Conservation (phyloP, 2,113 vertebrate genomes). For the Trogon surrucura region DNA sequence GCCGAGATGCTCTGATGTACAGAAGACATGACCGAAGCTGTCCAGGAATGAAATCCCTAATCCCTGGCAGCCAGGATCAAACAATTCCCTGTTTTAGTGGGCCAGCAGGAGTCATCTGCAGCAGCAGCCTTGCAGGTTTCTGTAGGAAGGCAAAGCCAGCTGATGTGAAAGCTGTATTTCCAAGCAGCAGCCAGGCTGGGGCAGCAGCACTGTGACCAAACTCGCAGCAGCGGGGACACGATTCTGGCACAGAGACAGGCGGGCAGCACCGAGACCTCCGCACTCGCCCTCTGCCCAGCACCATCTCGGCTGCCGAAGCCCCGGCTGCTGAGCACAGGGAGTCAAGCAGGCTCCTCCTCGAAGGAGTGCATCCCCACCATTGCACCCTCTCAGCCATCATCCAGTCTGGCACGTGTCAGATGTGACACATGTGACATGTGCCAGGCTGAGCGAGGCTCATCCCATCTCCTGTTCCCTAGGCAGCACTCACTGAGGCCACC, state of each 20-base stretch:
- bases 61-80: rapidly evolving
- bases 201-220: conserved; percentile 28
- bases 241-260: background rate
- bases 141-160: background rate
- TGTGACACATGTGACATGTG: no score
- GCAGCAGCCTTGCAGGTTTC: background rate
- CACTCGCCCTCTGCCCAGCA: background rate
- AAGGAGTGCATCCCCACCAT: background rate
- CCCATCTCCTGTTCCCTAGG: background rate
- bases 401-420: background rate
- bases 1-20: background rate
- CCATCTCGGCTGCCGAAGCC: background rate
- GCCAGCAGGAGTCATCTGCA: rapidly evolving
- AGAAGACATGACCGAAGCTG: background rate
- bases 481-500: background rate
- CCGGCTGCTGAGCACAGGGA: background rate
- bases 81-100: rapidly evolving
- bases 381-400: rapidly evolving
- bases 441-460: background rate
- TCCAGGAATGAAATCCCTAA: background rate
- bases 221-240: background rate
- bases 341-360: background rate
- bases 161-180: background rate
- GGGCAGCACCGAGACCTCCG: background rate
- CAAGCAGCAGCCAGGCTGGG: conserved; percentile 18